Base-by-base conservation (phyloP, 2,888 invertebrate species). In the Thyatira batis region DNA sequence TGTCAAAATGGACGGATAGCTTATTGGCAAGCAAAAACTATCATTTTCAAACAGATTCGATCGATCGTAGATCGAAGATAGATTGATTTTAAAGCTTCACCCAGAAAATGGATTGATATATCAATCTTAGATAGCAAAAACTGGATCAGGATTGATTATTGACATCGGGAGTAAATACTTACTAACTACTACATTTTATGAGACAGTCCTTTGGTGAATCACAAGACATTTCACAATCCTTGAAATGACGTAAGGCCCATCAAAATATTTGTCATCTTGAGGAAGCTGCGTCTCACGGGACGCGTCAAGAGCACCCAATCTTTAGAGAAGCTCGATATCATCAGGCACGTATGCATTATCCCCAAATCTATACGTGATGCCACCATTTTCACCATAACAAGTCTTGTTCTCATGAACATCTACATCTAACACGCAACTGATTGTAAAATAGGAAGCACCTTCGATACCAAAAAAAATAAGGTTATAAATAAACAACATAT, bases 321-420 rank as follows among this genome's bases (percentile, higher is more conserved):
- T 80, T 62, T 57, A 61, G 48, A 58, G 30, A 57, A 65, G 48
- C 67, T 59, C 60, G 87, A 89, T 87, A 80, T 55, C 69, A 87
- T 85, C 87, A 58, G 60, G 63, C 80, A 81, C 88, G 84, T 78
- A 72, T 76, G 57, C 60, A 61, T 63, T 56, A 57, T 68, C 70
- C 58, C 57, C 48, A 17, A 48, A 48, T 48, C 64, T 58, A 73
- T 87, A 91, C 91, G 91, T 91, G 91, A 85, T 76, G 69, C 73
- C 70, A 80, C 79, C 75, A 78, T 80, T 76, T 82, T 75, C 69
- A 73, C 78, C 75, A 76, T 92, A 92, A 92, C 82, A 87, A 89
- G 88, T 78, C 73, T 78, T 73, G 84, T 92, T 92, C 91, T 82
- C 91, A 92, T 89, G 89, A 78, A 60, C 70, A 70, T 71, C 66